Conservation (phyloP, 2,888 invertebrate species). For the Acronicta leporina region DNA sequence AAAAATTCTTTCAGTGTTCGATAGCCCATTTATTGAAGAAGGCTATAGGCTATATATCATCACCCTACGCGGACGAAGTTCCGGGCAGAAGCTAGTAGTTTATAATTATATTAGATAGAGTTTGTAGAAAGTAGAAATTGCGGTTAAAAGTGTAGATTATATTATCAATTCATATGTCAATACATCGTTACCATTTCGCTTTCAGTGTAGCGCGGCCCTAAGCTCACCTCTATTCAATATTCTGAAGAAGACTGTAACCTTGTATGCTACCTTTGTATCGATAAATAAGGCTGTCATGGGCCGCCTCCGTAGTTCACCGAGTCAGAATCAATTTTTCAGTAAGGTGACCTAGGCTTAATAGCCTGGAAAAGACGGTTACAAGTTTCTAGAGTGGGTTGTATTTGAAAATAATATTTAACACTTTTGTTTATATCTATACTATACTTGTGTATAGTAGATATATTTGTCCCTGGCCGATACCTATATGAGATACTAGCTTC, state of each 20-base stretch:
- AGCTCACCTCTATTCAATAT: slow-evolving; percentile 27
- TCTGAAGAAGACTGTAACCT: slow-evolving; percentile 26
- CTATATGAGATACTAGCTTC: no score
- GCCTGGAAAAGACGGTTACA: slow-evolving; percentile 6
- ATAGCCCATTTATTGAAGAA: no score
- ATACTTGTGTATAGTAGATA: no score
- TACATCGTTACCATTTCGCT: not conserved
- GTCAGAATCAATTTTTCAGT: slow-evolving; percentile 23
- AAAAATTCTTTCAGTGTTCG: no score
- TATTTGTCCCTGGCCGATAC: no score
- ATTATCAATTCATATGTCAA: no score
- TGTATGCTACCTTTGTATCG: slow-evolving; percentile 38
- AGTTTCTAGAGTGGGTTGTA: not conserved
- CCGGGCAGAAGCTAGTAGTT: no score
- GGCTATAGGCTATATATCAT: no score
- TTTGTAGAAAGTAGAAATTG: no score
- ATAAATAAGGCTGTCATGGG: slow-evolving; percentile 46
- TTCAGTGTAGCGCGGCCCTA: not conserved
- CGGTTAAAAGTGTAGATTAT: no score
- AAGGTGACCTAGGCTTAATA: slow-evolving; percentile 18
- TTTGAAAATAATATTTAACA: not conserved
- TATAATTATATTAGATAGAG: no score
- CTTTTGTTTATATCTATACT: not conserved
- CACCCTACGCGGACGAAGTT: no score
- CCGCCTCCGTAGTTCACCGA: not conserved